A percentile compares a stretch with the other conserved stretches of the same genome.
Evolutionary conservation across 2,888 invertebrate genomes (phyloP).

Genomic region (Drosophila mercatorum): DNA sequence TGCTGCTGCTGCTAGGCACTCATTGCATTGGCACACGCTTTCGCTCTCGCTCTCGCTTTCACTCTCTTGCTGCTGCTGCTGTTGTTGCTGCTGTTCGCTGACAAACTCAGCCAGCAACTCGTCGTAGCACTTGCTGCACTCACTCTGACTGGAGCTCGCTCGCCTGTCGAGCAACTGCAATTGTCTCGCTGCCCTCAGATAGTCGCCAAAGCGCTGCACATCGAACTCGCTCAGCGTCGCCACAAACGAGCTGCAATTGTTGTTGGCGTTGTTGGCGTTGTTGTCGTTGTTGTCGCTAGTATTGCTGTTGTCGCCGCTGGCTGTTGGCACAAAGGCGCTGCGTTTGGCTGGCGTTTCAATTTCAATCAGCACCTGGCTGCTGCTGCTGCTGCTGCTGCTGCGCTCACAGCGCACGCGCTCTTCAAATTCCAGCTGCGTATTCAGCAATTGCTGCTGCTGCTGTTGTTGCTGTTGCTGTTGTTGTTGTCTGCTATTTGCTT

Average conservation of each 20-base stretch:
- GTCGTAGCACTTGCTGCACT: constrained; percentile 75
- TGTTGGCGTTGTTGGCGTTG: constrained; percentile 18
- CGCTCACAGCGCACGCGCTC: constrained; percentile 58
- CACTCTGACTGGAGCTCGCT: neutral
- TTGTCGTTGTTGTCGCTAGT: constrained; percentile 7
- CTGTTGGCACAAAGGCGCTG: constrained; percentile 61
- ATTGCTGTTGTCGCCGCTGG: constrained; percentile 14
- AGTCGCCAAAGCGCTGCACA: constrained; percentile 79
- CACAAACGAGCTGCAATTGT: constrained; percentile 38
- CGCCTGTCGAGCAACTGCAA: constrained; percentile 57
- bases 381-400: constrained; percentile 30
- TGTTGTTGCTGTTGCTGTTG: constrained; percentile 41
- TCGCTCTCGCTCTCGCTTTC: constrained; percentile 25
- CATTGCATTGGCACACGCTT: constrained; percentile 62
- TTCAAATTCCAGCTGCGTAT: constrained; percentile 44
- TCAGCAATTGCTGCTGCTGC: constrained; percentile 61
- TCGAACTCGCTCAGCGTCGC: constrained; percentile 77
- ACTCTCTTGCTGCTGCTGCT: constrained; percentile 40
- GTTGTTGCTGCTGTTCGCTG: constrained; percentile 66
- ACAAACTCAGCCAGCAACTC: constrained; percentile 76
- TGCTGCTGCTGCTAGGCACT: constrained; percentile 50
- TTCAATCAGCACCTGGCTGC: constrained; percentile 70
- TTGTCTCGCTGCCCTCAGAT: constrained; percentile 64
- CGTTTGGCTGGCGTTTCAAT: constrained; percentile 52
- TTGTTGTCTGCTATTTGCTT: constrained; percentile 39